phyloP scores from a whole-genome alignment of 2,113 vertebrate genomes.

The Centropus unirufus region DNA sequence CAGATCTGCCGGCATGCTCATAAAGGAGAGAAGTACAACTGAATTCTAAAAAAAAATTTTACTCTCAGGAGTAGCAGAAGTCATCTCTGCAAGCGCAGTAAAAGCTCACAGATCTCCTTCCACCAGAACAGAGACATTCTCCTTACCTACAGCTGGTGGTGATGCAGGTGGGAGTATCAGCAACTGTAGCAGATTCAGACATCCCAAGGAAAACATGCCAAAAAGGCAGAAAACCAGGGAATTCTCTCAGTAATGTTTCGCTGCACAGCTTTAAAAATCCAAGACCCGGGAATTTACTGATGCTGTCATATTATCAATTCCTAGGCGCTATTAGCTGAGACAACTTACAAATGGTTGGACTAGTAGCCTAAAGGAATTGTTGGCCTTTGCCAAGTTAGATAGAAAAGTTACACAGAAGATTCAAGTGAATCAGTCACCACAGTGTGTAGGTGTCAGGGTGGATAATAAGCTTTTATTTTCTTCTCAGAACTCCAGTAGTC shows the following conservation, averaged over 20 bases:
- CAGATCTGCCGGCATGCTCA: background rate
- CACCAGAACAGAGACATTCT: background rate
- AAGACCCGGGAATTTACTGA: background rate
- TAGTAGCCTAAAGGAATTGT: slow-evolving; percentile 28
- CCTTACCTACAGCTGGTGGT: background rate
- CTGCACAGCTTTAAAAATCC: background rate
- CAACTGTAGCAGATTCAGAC: background rate
- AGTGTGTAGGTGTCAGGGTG: slow-evolving; percentile 24
- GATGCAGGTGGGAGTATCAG: background rate
- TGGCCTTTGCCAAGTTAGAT: slow-evolving; percentile 47
- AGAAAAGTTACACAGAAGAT: background rate
- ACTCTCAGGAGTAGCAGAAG: background rate
- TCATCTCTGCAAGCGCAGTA: background rate
- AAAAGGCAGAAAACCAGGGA: background rate
- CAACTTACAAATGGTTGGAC: slow-evolving; percentile 20
- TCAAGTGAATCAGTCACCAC: background rate
- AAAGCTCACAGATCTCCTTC: background rate
- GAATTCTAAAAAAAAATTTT: background rate
- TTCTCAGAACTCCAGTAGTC: background rate
- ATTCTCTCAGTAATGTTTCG: background rate
- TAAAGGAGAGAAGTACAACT: background rate
- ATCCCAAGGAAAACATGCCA: background rate
- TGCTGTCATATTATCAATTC: background rate
- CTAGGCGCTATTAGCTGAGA: background rate
- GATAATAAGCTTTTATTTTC: slow-evolving; percentile 2